A percentile compares a stretch with the other conserved stretches of the same genome.
phyloP scores from a whole-genome alignment of 2,113 vertebrate species.

The Montifringilla adamsi region DNA sequence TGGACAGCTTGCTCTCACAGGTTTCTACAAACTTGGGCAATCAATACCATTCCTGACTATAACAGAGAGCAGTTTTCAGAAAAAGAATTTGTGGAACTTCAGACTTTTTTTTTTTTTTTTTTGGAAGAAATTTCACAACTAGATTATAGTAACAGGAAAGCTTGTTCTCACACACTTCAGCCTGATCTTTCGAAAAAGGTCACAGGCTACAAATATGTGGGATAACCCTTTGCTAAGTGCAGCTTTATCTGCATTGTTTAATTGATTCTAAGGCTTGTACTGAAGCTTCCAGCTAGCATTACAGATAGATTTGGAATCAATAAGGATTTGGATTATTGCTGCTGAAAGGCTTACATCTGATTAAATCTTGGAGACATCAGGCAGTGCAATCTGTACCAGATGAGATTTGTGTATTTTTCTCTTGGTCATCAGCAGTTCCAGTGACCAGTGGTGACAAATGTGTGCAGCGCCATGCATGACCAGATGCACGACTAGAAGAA shows the following conservation, averaged over 20 bases:
- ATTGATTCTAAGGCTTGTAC: not conserved
- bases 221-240: not conserved
- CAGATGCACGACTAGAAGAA: not conserved
- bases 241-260: not conserved
- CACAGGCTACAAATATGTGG: not conserved
- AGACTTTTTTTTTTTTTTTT: not conserved
- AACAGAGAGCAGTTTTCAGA: not conserved
- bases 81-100: not conserved
- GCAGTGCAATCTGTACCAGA: not conserved
- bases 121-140: not conserved
- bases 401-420: not conserved
- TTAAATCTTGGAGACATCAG: not conserved
- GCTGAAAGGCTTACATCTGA: not conserved
- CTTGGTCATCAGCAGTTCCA: not conserved
- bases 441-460: not conserved
- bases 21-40: not conserved
- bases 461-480: accelerated
- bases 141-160: not conserved
- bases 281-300: not conserved
- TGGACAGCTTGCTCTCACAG: not conserved
- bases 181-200: not conserved
- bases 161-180: not conserved
- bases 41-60: not conserved
- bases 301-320: not conserved
- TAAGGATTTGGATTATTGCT: constrained; percentile 25